Base-by-base conservation (phyloP, 2,797 vertebrate genomes). In the Spinus olivaceus region DNA sequence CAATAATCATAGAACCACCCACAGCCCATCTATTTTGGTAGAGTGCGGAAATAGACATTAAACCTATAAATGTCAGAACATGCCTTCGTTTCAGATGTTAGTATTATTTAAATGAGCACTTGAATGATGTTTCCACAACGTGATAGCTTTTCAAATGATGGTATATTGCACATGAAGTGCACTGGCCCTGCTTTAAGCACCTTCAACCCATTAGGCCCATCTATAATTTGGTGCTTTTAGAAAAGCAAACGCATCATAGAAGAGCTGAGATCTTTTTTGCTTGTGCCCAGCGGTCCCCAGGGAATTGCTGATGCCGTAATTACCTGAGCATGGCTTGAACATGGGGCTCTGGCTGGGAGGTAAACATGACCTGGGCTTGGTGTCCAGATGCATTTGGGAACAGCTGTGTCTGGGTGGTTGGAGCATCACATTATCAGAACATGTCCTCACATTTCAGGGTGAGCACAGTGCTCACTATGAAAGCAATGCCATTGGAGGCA, bases 31-130 rank as follows among this genome's bases (percentile, higher is more conserved):
- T 97, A 96, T 97, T 97, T 97, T 90, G 76, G 96, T 95, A 90
- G 91, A 93, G 71, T 81, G 90, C 89, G 95, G 88, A 96, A 97
- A 97, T 96, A 79, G 20, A 91, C 95, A 93, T 96, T 96, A 97
- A 97, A 95, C 97, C 96, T 96, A 97, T 97, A 96, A 97, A 95
- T 96, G 96, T 96, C 97, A 97, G 93, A 94, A 81, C 81, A 85
- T 94, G 94, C 94, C 95, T 97, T 94, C 80, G 6, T 93, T 90
- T 95, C 85, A 97, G 94, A 94, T 81, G 95, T 19, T 32, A 89
- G 90, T 90, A 95, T 97, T 97, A 97, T 96, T 98, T 97, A 98
- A 97, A 98, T 97, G 94, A 97, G 94, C 86, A 79, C 96, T 74
- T 93, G 94, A 97, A 91, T 61, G 94, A 96, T 84, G 90, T 80